These are phyloP conservation scores for Willowsia nigromaculata DNA, from an alignment of 2,888 invertebrate species.

Conservation along the genomic window DNA sequence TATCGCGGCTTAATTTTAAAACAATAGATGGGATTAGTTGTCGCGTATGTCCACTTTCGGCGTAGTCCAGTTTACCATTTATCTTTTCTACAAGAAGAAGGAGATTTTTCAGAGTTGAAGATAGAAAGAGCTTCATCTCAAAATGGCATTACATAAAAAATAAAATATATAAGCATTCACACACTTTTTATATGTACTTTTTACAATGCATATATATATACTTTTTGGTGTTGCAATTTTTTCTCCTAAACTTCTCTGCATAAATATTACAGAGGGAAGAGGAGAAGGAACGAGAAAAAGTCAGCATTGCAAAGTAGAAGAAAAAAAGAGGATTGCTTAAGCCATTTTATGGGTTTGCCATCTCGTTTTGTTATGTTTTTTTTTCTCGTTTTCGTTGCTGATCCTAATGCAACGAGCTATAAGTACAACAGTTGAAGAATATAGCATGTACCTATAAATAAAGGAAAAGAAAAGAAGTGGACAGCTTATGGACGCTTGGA, in stretches of 20 bases:
- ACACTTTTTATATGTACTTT: background rate
- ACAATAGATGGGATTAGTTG: too few species aligned
- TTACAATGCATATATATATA: too few species aligned
- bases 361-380: background rate
- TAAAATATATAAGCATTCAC: background rate
- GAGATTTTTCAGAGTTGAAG: background rate
- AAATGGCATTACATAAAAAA: background rate
- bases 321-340: constrained; percentile 27
- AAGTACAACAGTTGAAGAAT: background rate
- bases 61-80: too few species aligned
- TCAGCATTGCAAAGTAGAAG: background rate
- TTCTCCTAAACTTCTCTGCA: background rate
- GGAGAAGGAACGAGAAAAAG: background rate
- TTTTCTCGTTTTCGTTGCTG: background rate
- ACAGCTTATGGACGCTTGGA: background rate
- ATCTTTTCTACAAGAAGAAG: background rate
- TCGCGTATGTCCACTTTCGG: too few species aligned
- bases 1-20: too few species aligned
- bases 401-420: background rate
- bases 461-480: background rate
- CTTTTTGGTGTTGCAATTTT: constrained; percentile 4
- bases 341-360: constrained; percentile 34
- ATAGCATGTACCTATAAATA: background rate
- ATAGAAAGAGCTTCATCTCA: background rate
- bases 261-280: constrained; percentile 29